These are phyloP conservation scores for Engystomops pustulosus DNA, from an alignment of 2,113 vertebrate species.

Conservation along the genomic window DNA sequence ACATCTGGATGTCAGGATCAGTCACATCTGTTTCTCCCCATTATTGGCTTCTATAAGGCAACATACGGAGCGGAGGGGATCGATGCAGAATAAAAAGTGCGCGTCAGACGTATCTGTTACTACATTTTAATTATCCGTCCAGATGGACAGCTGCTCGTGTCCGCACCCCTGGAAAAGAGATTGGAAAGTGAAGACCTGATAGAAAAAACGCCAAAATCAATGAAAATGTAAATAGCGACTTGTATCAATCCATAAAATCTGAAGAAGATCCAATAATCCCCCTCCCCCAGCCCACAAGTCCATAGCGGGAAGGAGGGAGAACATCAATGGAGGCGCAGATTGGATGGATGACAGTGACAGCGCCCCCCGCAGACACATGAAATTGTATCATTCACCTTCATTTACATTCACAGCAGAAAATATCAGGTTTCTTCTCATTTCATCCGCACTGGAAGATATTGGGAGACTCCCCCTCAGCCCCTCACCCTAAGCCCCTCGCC, in stretches of 20 bases:
- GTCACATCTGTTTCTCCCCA: background rate
- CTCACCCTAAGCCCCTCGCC: no score
- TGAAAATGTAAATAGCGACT: slow-evolving; percentile 20
- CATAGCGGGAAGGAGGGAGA: background rate
- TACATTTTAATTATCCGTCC: background rate
- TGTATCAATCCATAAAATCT: slow-evolving; percentile 5
- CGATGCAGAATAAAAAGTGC: background rate
- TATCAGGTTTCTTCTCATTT: no score
- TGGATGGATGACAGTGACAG: background rate
- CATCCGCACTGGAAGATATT: no score
- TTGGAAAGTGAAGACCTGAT: no score
- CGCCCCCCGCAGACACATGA: background rate
- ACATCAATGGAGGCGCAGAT: background rate
- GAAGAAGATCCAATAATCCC: background rate
- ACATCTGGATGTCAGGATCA: background rate
- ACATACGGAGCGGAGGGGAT: background rate
- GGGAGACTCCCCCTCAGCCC: no score
- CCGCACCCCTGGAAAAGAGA: background rate
- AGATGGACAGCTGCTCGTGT: background rate
- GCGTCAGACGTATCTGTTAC: slow-evolving; percentile 1
- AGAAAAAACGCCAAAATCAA: no score
- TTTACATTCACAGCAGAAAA: no score
- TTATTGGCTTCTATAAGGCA: background rate
- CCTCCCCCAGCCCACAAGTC: no score
- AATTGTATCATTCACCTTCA: no score